Base-by-base conservation (phyloP, 2,888 invertebrate species). In the Drosophila leonis region DNA sequence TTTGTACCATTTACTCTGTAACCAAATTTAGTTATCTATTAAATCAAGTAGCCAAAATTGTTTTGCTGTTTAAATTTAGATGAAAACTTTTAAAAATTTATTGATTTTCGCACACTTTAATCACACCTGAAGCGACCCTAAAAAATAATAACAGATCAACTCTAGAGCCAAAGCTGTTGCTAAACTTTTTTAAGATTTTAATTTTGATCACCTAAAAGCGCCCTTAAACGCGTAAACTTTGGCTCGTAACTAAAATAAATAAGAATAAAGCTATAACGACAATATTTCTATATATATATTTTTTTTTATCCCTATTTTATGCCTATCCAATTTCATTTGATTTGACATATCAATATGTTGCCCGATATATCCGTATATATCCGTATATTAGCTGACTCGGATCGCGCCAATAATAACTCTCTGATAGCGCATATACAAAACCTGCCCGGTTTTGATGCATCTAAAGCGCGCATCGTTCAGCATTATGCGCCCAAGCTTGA, bases 391-490 rank as follows among this genome's bases (percentile, higher is more conserved):
- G 93, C 93, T 91, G 93, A 93, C 87, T 93, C 92, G 90, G 93
- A 93, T 92, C 92, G 90, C 78, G 95, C 95, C 93, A 95, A 95
- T 94, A 95, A 95, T 94, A 95, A 95, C 94, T 95, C 95, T 90
- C 94, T 95, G 93, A 94, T 95, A 93, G 95, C 95, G 92, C 95
- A 95, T 93, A 94, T 95, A 93, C 94, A 95, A 93, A 95, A 94
- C 93, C 94, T 95, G 90, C 95, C 95, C 78, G 95, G 95, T 93
- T 95, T 95, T 93, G 95, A 95, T 94, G 94, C 95, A 85, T 94
- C 95, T 93, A 95, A 95, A 94, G 95, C 95, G 93, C 95, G 95
- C 92, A 95, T 95, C 83, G 95, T 95, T 90, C 95, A 95, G 93
- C 95, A 95, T 92, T 95, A 95, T 93, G 95, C 95, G 57, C 86